Evolutionary conservation across 53 echinoderm and acorn worm species (phyloP).

Genomic region (Hippasteria phrygiana): DNA sequence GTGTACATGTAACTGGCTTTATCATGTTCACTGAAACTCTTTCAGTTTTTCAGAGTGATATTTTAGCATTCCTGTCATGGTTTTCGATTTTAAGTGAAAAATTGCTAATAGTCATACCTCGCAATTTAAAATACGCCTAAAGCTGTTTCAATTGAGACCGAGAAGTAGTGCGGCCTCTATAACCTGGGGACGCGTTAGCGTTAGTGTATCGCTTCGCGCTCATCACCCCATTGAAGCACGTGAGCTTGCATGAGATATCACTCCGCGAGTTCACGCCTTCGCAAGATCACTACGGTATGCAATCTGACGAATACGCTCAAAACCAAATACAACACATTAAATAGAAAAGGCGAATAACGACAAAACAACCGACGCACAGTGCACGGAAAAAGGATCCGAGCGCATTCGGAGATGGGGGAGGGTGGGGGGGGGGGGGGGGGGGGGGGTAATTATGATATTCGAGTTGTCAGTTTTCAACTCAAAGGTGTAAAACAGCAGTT

Average conservation of each 20-base stretch:
- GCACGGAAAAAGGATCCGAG: not conserved
- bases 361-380: not conserved
- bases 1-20: too few species aligned
- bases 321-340: not conserved
- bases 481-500: not conserved
- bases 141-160: too few species aligned
- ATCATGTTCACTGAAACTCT: too few species aligned
- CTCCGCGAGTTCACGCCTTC: constrained; percentile 7
- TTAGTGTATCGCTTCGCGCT: not conserved
- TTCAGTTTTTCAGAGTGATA: too few species aligned
- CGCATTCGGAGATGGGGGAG: not conserved
- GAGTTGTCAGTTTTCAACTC: not conserved
- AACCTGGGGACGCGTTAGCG: not conserved
- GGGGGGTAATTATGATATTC: not conserved
- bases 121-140: too few species aligned
- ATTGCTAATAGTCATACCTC: too few species aligned
- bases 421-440: not conserved
- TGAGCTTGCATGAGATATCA: not conserved
- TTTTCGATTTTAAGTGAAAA: too few species aligned
- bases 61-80: too few species aligned
- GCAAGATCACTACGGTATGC: not conserved
- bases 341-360: not conserved
- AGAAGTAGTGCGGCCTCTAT: not conserved
- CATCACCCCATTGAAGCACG: not conserved
- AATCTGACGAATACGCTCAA: not conserved